phyloP scores from a whole-genome alignment of 2,888 invertebrate genomes.

The Harpalus rubripes region DNA sequence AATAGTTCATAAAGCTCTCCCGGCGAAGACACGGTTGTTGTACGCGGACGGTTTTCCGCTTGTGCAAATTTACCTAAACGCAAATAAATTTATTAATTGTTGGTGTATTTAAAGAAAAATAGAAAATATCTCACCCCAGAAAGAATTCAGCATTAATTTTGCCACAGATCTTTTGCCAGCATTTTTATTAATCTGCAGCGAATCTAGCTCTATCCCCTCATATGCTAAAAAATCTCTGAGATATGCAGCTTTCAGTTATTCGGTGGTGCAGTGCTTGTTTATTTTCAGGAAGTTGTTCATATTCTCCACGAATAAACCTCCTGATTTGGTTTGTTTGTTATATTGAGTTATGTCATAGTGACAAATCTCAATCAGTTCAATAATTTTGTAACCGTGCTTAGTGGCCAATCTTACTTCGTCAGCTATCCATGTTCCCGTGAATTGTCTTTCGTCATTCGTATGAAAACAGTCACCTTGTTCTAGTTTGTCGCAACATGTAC shows the following conservation, averaged over 20 bases:
- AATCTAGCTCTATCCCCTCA: not conserved
- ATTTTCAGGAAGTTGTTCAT: not conserved
- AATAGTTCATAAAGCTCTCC: not conserved
- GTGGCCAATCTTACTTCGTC: not conserved
- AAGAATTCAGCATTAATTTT: not conserved
- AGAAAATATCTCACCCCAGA: not conserved
- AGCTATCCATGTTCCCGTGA: not conserved
- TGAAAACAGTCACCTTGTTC: slow-evolving; percentile 1
- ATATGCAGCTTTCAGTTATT: slow-evolving; percentile 39
- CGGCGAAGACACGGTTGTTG: not conserved
- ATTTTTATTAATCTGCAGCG: not conserved
- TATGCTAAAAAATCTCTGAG: slow-evolving; percentile 56
- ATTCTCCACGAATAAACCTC: slow-evolving; percentile 53
- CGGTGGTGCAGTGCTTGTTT: not conserved
- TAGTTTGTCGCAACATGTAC: slow-evolving; percentile 5
- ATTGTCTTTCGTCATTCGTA: slow-evolving; percentile 6
- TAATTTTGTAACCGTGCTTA: not conserved
- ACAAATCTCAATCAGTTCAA: not conserved
- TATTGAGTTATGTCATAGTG: not conserved
- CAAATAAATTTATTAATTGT: not conserved
- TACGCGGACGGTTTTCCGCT: not conserved
- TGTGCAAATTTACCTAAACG: not conserved
- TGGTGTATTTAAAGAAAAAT: not conserved
- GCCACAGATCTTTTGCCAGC: not conserved
- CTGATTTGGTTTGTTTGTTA: slow-evolving; percentile 42